These are phyloP conservation scores for Ovibos moschatus DNA, from an alignment of 2,113 vertebrate genomes.

Conservation along the genomic window DNA sequence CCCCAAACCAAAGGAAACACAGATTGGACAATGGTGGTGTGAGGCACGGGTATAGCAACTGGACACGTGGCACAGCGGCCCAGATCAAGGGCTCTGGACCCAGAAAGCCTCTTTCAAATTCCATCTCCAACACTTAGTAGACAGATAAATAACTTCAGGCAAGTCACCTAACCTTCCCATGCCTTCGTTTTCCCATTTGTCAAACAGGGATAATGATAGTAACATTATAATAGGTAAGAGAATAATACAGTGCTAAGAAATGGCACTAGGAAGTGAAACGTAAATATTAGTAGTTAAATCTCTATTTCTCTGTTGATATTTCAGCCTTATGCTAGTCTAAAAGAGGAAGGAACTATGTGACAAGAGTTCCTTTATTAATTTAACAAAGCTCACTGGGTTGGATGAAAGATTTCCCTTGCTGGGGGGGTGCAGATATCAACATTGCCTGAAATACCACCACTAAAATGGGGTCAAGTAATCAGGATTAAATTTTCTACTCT, in stretches of 20 bases:
- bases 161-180: background rate
- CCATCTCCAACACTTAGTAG: background rate
- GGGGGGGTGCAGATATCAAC: rapidly evolving
- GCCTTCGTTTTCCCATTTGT: background rate
- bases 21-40: background rate
- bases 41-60: background rate
- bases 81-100: background rate
- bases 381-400: background rate
- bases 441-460: background rate
- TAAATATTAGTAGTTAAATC: background rate
- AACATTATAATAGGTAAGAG: background rate
- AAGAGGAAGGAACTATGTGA: background rate
- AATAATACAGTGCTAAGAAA: background rate
- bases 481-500: background rate
- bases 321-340: background rate
- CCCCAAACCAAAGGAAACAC: background rate
- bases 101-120: background rate
- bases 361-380: background rate
- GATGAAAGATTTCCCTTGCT: background rate
- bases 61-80: too few relatives aligned
- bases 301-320: background rate
- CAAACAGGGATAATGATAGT: background rate
- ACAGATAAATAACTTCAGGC: background rate
- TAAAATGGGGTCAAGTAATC: background rate
- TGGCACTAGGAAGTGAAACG: background rate